These are phyloP conservation scores for Diadema setosum DNA, from an alignment of 35 echinoderm and acorn worm genomes.

Conservation along the genomic window DNA sequence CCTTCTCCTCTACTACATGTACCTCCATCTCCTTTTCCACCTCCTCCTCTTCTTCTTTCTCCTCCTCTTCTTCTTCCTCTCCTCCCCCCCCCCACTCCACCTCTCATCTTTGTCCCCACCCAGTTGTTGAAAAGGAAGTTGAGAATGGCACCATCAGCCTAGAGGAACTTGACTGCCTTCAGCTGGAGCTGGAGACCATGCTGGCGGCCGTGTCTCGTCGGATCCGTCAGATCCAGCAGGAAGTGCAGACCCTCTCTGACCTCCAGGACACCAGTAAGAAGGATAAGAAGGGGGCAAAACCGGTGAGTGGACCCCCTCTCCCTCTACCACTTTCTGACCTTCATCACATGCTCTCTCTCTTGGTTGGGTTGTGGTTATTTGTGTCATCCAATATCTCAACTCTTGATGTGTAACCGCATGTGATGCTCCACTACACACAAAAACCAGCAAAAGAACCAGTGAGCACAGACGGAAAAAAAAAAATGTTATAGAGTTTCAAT, in stretches of 20 bases:
- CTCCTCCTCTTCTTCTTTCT: not conserved
- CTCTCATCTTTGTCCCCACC: no score
- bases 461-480: no score
- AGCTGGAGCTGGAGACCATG: conserved; percentile 85
- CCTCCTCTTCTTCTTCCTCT: not conserved
- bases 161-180: conserved; percentile 88
- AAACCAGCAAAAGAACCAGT: not conserved
- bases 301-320: conserved; percentile 53
- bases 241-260: conserved; percentile 65
- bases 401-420: no score
- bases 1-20: not conserved
- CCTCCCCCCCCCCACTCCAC: no score
- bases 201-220: conserved; percentile 62
- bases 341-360: no score
- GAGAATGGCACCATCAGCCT: conserved; percentile 64
- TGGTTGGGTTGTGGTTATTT: no score
- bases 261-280: conserved; percentile 82
- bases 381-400: no score
- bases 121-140: conserved; percentile 51
- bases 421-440: not conserved
- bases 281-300: conserved; percentile 78
- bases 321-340: no score
- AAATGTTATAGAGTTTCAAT: no score
- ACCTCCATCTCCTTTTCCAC: not conserved
- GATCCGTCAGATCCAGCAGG: conserved; percentile 76